Percentiles rank a stretch among this genome's conserved stretches.
Evolutionary conservation across 2,113 vertebrate species (phyloP).

Genomic region (Stomatorhinus ivindoensis): DNA sequence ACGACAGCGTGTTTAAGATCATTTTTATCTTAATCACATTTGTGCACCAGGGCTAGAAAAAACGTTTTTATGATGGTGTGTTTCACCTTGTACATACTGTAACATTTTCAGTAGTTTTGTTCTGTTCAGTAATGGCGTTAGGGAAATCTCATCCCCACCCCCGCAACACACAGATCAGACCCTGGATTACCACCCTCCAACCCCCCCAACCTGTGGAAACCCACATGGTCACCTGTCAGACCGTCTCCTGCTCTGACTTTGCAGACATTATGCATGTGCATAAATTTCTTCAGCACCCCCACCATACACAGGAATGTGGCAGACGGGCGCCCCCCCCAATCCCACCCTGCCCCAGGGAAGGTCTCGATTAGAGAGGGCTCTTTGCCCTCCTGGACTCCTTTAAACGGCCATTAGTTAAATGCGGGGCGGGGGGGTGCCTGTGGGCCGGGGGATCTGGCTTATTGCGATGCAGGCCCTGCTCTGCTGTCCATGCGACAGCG

Average conservation of each 20-base stretch:
- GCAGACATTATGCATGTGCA: neutral
- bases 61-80: too few relatives aligned
- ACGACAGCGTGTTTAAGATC: neutral
- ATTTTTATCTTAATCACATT: neutral
- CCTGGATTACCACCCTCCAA: neutral
- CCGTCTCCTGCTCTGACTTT: neutral
- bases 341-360: neutral
- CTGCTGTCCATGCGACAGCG: constrained; percentile 2
- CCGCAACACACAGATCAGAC: neutral
- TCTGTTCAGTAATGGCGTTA: neutral
- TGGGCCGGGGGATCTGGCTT: neutral
- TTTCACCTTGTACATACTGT: neutral
- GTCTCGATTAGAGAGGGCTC: neutral
- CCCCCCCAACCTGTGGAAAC: neutral
- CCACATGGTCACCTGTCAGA: neutral
- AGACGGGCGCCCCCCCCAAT: neutral
- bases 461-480: neutral
- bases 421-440: too few relatives aligned
- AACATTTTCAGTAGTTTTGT: neutral
- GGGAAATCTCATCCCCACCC: neutral
- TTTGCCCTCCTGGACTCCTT: neutral
- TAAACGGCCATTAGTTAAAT: constrained; percentile 13
- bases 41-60: neutral
- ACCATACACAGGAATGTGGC: neutral
- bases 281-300: neutral